Percentiles rank a stretch among this genome's conserved stretches.
phyloP scores from a whole-genome alignment of 53 echinoderm and acorn worm species.

The Luidia sarsii region DNA sequence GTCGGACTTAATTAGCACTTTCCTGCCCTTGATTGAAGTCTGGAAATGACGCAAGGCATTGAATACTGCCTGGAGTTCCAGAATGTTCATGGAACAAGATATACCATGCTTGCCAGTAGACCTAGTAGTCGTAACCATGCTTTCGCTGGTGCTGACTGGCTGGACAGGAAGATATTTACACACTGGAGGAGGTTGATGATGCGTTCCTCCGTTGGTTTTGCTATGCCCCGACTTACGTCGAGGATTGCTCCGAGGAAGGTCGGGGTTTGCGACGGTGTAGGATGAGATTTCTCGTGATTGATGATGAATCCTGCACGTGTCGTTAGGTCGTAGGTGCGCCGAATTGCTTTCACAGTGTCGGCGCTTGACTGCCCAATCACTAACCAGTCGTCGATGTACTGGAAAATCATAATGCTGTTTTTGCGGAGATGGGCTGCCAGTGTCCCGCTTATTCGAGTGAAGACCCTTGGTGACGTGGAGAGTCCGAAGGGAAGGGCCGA shows the following conservation, averaged over 20 bases:
- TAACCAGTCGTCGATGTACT: slow-evolving; percentile 24
- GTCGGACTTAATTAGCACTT: too few relatives aligned
- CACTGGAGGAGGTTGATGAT: background rate
- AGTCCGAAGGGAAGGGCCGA: slow-evolving; percentile 1
- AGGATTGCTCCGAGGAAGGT: background rate
- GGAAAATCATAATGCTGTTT: background rate
- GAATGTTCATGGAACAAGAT: slow-evolving; percentile 10
- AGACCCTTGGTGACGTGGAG: slow-evolving; percentile 30
- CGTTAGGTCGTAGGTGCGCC: background rate
- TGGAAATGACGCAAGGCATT: too few relatives aligned
- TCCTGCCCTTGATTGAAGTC: too few relatives aligned
- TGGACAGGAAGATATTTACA: background rate
- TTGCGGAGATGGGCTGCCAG: slow-evolving; percentile 17
- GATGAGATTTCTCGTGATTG: background rate
- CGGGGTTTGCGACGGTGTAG: background rate
- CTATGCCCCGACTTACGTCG: background rate
- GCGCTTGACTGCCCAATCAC: background rate
- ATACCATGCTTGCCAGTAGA: slow-evolving; percentile 41
- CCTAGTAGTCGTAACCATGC: slow-evolving; percentile 23
- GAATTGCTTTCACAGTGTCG: background rate
- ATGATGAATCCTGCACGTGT: background rate
- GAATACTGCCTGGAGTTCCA: too few relatives aligned
- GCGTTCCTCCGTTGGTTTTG: background rate
- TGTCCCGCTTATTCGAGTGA: slow-evolving; percentile 18
- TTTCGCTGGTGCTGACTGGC: background rate